phyloP scores from a whole-genome alignment of 2,888 invertebrate genomes.

The Brassicogethes aeneus region DNA sequence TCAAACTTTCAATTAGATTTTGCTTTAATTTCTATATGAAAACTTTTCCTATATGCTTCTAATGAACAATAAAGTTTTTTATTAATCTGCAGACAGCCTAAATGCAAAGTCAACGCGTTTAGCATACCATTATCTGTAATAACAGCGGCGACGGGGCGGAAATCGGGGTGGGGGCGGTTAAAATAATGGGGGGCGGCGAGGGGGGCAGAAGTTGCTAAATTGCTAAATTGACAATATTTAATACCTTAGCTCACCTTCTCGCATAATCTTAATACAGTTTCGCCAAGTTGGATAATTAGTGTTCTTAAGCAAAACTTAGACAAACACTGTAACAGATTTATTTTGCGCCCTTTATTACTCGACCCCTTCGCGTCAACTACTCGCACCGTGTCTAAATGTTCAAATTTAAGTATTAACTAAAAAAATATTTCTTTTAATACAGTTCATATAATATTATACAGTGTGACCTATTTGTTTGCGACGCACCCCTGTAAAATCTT shows the following conservation, averaged over 20 bases:
- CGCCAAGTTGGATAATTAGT: constrained; percentile 43
- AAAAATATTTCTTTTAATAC: too few species aligned
- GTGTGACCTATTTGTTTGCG: too few species aligned
- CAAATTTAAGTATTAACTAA: too few species aligned
- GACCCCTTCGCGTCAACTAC: too few species aligned
- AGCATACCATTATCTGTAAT: constrained; percentile 40
- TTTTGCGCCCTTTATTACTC: constrained; percentile 27
- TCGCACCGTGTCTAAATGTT: too few species aligned
- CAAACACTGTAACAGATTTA: constrained; percentile 40
- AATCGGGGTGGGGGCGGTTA: constrained; percentile 27
- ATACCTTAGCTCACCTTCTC: constrained; percentile 33
- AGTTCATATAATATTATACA: too few species aligned
- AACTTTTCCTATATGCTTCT: too few species aligned
- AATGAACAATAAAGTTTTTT: too few species aligned
- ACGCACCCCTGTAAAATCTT: too few species aligned
- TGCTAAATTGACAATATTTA: constrained; percentile 44
- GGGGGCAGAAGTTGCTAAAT: constrained; percentile 35
- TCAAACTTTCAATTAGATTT: too few species aligned
- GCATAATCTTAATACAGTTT: constrained; percentile 44
- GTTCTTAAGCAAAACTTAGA: constrained; percentile 42
- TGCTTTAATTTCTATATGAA: too few species aligned
- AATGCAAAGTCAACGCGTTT: constrained; percentile 37
- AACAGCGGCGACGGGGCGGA: constrained; percentile 37
- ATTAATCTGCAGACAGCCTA: too few species aligned
- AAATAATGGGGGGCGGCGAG: constrained; percentile 23